Evolutionary conservation across 2,113 vertebrate species (phyloP).

Genomic region (Phoxinus phoxinus): DNA sequence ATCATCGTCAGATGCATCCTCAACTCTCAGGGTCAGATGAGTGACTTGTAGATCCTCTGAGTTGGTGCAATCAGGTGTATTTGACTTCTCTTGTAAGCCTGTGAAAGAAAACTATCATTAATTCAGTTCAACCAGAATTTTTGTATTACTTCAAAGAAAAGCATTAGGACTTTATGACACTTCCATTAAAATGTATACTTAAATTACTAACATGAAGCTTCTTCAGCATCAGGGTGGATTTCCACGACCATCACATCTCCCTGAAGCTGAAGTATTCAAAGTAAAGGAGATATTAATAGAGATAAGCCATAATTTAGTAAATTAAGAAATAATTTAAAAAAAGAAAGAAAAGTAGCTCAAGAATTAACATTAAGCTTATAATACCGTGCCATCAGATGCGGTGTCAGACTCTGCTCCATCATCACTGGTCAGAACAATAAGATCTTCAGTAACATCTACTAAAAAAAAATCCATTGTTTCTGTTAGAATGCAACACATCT

Average conservation of each 20-base stretch:
- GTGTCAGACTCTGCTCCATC: slow-evolving; percentile 24
- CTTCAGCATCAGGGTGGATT: neutral
- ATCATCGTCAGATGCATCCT: slow-evolving; percentile 50
- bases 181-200: neutral
- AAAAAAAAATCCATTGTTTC: neutral
- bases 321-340: neutral
- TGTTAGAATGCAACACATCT: neutral
- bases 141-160: neutral
- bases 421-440: slow-evolving; percentile 43
- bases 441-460: slow-evolving; percentile 38
- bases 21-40: slow-evolving; percentile 60
- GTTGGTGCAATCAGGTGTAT: neutral
- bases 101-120: neutral
- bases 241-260: neutral
- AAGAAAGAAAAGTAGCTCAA: neutral
- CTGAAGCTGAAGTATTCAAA: slow-evolving; percentile 26
- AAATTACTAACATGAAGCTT: slow-evolving; percentile 58
- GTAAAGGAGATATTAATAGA: neutral
- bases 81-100: slow-evolving; percentile 10
- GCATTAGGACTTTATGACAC: neutral
- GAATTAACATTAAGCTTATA: neutral
- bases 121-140: neutral
- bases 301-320: too few relatives aligned
- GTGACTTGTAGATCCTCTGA: slow-evolving; percentile 56
- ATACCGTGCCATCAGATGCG: slow-evolving; percentile 61